A percentile compares a stretch with the other conserved stretches of the same genome.
Conservation (phyloP, 2,888 invertebrate genomes). For the Melieria crassipennis region DNA sequence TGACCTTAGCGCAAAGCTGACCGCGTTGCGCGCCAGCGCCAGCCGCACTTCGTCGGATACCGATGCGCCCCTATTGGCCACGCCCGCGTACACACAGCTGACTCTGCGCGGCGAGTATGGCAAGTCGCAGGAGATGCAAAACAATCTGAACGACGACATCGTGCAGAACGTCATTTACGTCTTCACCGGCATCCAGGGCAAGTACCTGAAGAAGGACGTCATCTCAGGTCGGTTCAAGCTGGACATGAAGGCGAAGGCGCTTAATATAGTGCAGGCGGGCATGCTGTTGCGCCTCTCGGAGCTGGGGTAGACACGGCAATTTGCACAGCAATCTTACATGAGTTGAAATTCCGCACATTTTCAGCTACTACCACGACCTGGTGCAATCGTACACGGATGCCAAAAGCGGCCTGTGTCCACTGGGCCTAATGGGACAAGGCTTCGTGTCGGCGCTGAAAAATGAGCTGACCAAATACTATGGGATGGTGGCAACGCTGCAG, state of each 20-base stretch:
- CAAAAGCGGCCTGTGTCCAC: slow-evolving; percentile 72
- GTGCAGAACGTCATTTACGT: slow-evolving; percentile 85
- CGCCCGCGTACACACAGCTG: slow-evolving; percentile 24
- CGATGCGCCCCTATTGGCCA: slow-evolving; percentile 30
- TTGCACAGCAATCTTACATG: background rate
- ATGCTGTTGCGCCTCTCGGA: slow-evolving; percentile 82
- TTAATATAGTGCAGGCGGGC: slow-evolving; percentile 70
- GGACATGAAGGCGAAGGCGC: slow-evolving; percentile 68
- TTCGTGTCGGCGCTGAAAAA: slow-evolving; percentile 84
- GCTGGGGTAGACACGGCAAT: slow-evolving; percentile 72
- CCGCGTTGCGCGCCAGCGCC: slow-evolving; percentile 12
- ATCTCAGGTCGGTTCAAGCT: slow-evolving; percentile 72
- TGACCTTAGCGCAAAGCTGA: slow-evolving; percentile 15
- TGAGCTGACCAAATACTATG: slow-evolving; percentile 88
- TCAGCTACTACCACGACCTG: slow-evolving; percentile 73
- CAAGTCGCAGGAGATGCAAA: slow-evolving; percentile 41
- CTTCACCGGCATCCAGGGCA: slow-evolving; percentile 89
- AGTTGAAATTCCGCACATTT: no score
- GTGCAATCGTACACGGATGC: slow-evolving; percentile 83
- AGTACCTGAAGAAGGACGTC: slow-evolving; percentile 75
- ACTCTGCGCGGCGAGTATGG: slow-evolving; percentile 32
- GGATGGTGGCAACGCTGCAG: slow-evolving; percentile 86
- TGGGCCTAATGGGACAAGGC: slow-evolving; percentile 85
- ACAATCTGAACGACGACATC: slow-evolving; percentile 61
- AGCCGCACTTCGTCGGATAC: slow-evolving; percentile 38